Conservation (phyloP, 2,888 invertebrate species). For the Megamerina dolium region DNA sequence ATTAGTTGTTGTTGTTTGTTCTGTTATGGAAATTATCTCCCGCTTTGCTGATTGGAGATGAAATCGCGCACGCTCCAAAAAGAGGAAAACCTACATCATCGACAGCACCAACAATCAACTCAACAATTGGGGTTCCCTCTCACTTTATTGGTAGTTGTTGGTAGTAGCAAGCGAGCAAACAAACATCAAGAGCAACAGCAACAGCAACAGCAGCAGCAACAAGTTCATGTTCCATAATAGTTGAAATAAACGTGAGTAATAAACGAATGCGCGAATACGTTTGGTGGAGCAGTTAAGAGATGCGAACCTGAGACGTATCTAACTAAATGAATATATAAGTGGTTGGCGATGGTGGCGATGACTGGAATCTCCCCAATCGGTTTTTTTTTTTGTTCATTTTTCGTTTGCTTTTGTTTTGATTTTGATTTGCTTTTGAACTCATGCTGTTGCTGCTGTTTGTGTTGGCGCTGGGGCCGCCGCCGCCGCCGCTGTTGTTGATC, state of each 20-base stretch:
- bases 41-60: too few species aligned
- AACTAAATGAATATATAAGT: not conserved
- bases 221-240: not conserved
- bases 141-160: too few species aligned
- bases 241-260: not conserved
- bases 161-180: too few species aligned
- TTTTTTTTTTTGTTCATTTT: conserved; percentile 4
- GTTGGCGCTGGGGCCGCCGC: conserved; percentile 5
- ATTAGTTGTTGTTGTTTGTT: too few species aligned
- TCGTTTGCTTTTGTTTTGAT: conserved; percentile 1
- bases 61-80: conserved; percentile 18
- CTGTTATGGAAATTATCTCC: too few species aligned
- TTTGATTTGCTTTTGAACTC: not conserved
- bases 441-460: conserved; percentile 2
- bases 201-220: conserved; percentile 5
- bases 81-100: conserved; percentile 7
- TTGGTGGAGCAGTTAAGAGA: not conserved
- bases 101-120: conserved; percentile 8
- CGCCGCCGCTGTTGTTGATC: conserved; percentile 9
- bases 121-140: conserved; percentile 22
- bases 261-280: not conserved
- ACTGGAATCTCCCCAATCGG: conserved; percentile 4
- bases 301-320: too few species aligned
- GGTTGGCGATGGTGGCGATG: not conserved
- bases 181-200: not conserved